Conservation (phyloP, 2,888 invertebrate genomes). For the Scrobipalpa atriplicella region DNA sequence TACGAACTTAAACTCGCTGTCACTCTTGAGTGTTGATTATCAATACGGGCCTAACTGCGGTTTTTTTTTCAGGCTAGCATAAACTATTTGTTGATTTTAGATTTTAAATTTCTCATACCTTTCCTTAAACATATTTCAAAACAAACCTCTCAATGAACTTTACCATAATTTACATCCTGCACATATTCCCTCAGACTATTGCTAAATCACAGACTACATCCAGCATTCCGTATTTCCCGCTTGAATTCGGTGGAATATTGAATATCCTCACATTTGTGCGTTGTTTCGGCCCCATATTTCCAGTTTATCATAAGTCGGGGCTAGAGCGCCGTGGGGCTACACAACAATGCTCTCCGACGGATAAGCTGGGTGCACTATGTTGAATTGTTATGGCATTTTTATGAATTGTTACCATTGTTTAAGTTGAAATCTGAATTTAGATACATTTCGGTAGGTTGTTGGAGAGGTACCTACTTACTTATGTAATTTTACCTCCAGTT, state of each 20-base stretch:
- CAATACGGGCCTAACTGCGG: no score
- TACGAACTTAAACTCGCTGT: no score
- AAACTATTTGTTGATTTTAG: no score
- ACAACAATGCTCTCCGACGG: not conserved
- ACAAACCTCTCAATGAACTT: not conserved
- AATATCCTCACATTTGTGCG: not conserved
- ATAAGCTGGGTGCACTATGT: not conserved
- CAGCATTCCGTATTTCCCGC: not conserved
- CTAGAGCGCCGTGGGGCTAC: not conserved
- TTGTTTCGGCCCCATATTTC: constrained; percentile 2
- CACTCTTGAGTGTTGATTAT: no score
- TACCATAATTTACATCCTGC: no score
- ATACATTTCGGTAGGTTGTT: no score
- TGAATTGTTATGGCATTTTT: not conserved
- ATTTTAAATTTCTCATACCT: no score
- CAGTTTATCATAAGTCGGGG: constrained; percentile 8
- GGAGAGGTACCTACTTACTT: no score
- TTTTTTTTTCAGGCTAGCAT: not conserved
- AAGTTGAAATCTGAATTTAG: no score
- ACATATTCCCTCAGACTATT: not conserved
- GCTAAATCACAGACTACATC: not conserved
- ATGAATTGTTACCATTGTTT: no score
- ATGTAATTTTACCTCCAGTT: no score
- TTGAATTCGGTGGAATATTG: constrained; percentile 5
- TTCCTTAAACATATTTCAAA: no score